Conservation (phyloP, 2,888 invertebrate genomes). For the Mimumesa dahlbomi region DNA sequence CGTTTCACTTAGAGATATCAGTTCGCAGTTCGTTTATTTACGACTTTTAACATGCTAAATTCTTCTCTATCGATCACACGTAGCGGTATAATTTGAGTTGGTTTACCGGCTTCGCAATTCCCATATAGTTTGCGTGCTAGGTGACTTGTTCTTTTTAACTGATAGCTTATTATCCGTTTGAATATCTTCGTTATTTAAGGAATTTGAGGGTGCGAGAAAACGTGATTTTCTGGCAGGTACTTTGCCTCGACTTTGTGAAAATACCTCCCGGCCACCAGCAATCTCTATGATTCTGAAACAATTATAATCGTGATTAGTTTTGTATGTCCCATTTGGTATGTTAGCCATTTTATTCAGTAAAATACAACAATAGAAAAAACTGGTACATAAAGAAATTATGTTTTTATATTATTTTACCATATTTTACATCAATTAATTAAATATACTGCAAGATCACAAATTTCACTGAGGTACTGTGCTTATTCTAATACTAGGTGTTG, state of each 20-base stretch:
- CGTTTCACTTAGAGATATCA: no score
- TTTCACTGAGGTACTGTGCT: no score
- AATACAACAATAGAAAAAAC: no score
- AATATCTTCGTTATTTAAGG: conserved; percentile 77
- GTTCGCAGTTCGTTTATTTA: no score
- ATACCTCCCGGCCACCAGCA: conserved; percentile 92
- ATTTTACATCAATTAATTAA: no score
- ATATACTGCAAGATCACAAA: no score
- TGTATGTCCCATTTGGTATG: neutral
- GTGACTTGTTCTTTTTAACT: conserved; percentile 81
- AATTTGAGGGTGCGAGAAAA: conserved; percentile 80
- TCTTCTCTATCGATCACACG: no score
- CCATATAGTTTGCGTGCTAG: conserved; percentile 83
- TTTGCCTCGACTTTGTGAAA: conserved; percentile 91
- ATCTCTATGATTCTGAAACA: conserved; percentile 85
- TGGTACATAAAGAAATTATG: no score
- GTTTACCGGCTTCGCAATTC: conserved; percentile 82
- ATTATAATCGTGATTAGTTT: neutral
- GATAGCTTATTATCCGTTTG: conserved; percentile 77
- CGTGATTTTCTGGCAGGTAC: conserved; percentile 87
- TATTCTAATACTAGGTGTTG: no score
- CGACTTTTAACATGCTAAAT: no score
- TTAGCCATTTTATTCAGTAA: neutral
- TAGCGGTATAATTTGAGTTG: no score
- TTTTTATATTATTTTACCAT: no score